Conservation (phyloP, 1,140 invertebrate species). For the Gerris buenoi region DNA sequence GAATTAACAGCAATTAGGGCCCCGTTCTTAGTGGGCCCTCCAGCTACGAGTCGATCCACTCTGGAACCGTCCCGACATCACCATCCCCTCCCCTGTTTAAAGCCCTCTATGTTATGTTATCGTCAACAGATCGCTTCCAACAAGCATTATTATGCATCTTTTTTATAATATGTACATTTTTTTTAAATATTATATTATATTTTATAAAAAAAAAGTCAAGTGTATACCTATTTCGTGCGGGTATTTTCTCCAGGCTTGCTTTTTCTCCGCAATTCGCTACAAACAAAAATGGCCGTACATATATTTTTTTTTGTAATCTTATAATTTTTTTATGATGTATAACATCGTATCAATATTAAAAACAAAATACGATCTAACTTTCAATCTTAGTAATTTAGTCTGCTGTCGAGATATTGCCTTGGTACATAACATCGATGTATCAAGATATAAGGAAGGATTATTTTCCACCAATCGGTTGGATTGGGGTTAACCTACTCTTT, state of each 20-base stretch:
- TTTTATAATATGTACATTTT: no score
- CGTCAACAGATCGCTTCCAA: not conserved
- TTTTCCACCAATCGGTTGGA: no score
- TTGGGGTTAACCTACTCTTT: no score
- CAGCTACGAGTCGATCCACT: not conserved
- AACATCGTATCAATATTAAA: no score
- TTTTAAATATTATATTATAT: not conserved
- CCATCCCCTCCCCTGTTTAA: not conserved
- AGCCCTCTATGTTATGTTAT: not conserved
- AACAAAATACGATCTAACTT: no score
- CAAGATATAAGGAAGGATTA: no score
- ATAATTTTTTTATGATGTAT: not conserved
- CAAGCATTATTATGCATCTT: not conserved
- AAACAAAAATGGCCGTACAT: not conserved
- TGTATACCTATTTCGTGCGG: not conserved
- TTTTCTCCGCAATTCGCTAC: not conserved
- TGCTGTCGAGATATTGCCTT: no score
- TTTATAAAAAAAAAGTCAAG: not conserved
- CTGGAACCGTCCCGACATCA: not conserved
- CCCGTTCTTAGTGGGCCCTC: not conserved
- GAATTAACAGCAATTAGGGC: not conserved
- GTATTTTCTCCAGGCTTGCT: not conserved
- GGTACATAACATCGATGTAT: no score
- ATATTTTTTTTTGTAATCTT: not conserved
- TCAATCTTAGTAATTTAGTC: no score